Percentiles rank a stretch among this genome's conserved stretches.
Conservation (phyloP, 2,797 vertebrate genomes). For the Trachops cirrhosus region DNA sequence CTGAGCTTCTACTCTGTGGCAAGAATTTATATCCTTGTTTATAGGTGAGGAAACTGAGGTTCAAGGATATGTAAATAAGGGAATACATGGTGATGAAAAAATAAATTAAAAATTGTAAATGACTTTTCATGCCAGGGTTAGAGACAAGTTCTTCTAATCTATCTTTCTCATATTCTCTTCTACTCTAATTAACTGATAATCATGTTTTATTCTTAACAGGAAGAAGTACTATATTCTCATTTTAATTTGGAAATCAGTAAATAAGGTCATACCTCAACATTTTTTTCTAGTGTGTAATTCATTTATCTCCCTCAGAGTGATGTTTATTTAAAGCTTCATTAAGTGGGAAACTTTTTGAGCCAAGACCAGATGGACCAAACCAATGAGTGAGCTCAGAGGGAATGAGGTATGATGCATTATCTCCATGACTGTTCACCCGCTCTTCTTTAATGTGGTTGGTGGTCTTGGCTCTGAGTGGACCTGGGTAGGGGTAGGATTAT, state of each 20-base stretch:
- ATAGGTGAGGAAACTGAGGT: background rate
- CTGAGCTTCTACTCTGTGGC: background rate
- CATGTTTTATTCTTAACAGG: background rate
- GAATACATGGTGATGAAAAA: background rate
- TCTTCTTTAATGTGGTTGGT: background rate
- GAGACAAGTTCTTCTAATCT: background rate
- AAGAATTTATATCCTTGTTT: background rate
- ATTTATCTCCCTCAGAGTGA: slow-evolving; percentile 27
- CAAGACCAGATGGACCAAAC: slow-evolving; percentile 52
- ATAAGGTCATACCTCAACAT: slow-evolving; percentile 36
- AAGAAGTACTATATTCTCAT: slow-evolving; percentile 33
- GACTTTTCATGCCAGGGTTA: background rate
- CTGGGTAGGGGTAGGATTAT: background rate
- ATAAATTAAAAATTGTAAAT: background rate
- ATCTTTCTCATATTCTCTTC: background rate
- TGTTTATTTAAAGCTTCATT: slow-evolving; percentile 67
- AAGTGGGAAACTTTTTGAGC: slow-evolving; percentile 12
- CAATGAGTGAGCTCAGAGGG: background rate
- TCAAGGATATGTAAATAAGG: background rate
- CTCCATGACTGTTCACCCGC: background rate
- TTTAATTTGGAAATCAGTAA: slow-evolving; percentile 54
- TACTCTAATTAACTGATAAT: slow-evolving; percentile 15
- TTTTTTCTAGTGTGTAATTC: slow-evolving; percentile 44
- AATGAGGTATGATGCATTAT: background rate
- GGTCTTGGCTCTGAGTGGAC: background rate